Conservation (phyloP, 2,888 invertebrate genomes). For the Smittia sp. region DNA sequence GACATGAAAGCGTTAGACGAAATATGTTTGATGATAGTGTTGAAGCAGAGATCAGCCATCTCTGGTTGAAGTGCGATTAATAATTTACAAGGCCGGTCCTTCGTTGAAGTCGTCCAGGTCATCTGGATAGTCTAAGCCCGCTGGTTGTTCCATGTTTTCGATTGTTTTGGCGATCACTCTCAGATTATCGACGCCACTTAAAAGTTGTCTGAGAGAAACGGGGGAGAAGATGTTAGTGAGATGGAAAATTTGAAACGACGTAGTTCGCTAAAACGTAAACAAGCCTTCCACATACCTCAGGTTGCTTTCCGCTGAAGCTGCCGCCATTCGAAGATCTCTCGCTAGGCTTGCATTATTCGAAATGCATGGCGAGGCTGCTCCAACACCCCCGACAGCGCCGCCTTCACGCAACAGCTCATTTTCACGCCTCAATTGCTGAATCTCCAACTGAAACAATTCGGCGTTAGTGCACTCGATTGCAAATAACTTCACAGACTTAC, state of each 20-base stretch:
- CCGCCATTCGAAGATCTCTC: conserved; percentile 61
- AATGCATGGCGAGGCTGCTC: conserved; percentile 46
- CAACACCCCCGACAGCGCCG: conserved; percentile 54
- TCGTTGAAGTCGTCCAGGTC: conserved; percentile 47
- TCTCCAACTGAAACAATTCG: conserved; percentile 54
- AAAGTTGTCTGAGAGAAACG: conserved; percentile 58
- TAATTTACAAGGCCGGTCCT: conserved; percentile 48
- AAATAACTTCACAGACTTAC: conserved; percentile 52
- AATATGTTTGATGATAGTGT: background rate
- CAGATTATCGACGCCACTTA: conserved; percentile 66
- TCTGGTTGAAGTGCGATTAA: background rate
- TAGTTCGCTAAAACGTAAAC: background rate
- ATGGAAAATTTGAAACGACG: conserved; percentile 26
- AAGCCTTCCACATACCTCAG: conserved; percentile 60
- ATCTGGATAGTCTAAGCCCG: conserved; percentile 45
- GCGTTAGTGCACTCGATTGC: background rate
- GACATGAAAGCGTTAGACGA: background rate
- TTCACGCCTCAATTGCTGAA: conserved; percentile 56
- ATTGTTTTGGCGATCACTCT: conserved; percentile 63
- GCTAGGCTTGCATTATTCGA: conserved; percentile 56
- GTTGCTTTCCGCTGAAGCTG: conserved; percentile 64
- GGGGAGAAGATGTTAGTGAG: conserved; percentile 15
- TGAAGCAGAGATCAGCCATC: too few species aligned
- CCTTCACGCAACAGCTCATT: conserved; percentile 56
- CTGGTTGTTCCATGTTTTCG: conserved; percentile 58